Evolutionary conservation across 1,140 invertebrate genomes (phyloP).

Genomic region (Maniola jurtina): DNA sequence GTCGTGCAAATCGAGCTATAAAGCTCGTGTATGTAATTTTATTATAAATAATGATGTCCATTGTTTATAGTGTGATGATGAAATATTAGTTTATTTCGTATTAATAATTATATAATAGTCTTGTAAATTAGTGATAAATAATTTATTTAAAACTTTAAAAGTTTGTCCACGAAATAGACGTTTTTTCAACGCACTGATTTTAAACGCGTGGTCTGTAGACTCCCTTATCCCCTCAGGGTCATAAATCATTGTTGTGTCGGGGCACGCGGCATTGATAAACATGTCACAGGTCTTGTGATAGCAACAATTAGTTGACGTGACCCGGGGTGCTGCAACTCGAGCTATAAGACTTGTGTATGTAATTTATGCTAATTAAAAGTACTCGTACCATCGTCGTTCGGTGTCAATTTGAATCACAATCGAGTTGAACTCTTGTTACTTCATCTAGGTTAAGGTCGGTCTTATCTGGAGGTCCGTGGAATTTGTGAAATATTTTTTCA

Average conservation of each 20-base stretch:
- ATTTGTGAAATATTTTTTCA: neutral
- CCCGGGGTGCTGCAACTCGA: constrained; percentile 12
- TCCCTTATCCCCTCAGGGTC: constrained; percentile 30
- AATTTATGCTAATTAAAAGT: constrained; percentile 38
- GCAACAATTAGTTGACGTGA: constrained; percentile 40
- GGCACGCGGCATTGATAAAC: constrained; percentile 38
- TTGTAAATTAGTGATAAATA: too few species aligned
- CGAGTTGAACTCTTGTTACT: constrained; percentile 32
- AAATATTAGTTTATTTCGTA: too few species aligned
- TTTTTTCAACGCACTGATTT: neutral
- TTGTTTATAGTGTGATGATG: too few species aligned
- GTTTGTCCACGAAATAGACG: neutral
- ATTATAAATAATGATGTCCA: too few species aligned
- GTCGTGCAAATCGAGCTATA: constrained; percentile 11
- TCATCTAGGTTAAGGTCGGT: constrained; percentile 42
- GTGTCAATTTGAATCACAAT: constrained; percentile 41
- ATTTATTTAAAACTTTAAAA: too few species aligned
- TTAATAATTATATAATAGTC: too few species aligned
- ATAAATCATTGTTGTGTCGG: constrained; percentile 36
- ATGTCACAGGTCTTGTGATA: constrained; percentile 29
- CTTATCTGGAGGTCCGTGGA: constrained; percentile 1
- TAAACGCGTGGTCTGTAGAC: neutral
- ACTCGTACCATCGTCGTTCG: constrained; percentile 21
- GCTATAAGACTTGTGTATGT: constrained; percentile 22
- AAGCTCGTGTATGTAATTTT: constrained; percentile 29